Percentiles rank a stretch among this genome's conserved stretches.
Conservation (phyloP, 1,140 invertebrate genomes). For the Calephelis virginiensis region DNA sequence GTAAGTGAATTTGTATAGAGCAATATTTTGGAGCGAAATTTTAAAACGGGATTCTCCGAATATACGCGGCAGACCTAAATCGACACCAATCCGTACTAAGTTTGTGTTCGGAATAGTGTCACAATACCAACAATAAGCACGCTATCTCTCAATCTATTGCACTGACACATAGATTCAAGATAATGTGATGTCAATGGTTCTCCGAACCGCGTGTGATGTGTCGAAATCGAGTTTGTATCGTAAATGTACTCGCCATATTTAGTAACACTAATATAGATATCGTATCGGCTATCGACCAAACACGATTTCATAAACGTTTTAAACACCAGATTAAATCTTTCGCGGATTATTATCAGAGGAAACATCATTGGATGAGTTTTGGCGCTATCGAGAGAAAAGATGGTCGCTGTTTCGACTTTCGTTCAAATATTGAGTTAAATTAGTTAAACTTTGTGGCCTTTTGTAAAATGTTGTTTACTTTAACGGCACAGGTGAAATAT, state of each 20-base stretch:
- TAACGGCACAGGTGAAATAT: too few relatives aligned
- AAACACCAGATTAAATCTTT: not conserved
- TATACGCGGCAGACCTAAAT: too few relatives aligned
- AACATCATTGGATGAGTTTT: not conserved
- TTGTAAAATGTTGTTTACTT: too few relatives aligned
- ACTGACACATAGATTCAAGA: constrained; percentile 20
- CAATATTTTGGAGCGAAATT: too few relatives aligned
- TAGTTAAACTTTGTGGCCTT: too few relatives aligned
- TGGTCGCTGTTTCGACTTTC: too few relatives aligned
- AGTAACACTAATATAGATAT: constrained; percentile 15
- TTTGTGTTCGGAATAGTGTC: constrained; percentile 1
- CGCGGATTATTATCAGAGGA: not conserved
- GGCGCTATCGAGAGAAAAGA: too few relatives aligned
- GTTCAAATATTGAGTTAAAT: too few relatives aligned
- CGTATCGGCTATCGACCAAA: not conserved
- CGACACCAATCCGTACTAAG: not conserved
- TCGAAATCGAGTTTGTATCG: constrained; percentile 21
- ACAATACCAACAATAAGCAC: constrained; percentile 15
- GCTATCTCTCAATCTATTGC: constrained; percentile 20
- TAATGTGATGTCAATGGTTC: constrained; percentile 22
- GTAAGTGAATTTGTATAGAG: too few relatives aligned
- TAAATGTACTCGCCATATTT: constrained; percentile 24
- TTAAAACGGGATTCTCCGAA: too few relatives aligned
- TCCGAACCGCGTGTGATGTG: constrained; percentile 15
- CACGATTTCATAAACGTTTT: constrained; percentile 3